Percentiles rank a stretch among this genome's conserved stretches.
These are phyloP conservation scores for Dascyllus trimaculatus DNA, from an alignment of 2,113 vertebrate species.

Conservation along the genomic window DNA sequence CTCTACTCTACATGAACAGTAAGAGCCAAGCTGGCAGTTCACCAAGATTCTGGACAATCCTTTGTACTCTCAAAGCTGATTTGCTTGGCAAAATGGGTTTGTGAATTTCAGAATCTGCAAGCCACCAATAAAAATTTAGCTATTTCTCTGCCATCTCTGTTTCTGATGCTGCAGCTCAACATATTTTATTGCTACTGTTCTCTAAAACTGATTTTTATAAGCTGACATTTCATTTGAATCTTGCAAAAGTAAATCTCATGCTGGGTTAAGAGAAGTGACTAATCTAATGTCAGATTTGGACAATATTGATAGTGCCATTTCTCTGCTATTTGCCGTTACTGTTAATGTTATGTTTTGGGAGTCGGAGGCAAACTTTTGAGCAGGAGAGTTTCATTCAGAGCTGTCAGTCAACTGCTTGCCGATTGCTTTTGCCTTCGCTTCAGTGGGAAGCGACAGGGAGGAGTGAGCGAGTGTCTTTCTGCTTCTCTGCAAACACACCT, in stretches of 20 bases:
- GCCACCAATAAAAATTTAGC: neutral
- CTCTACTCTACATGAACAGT: slow-evolving; percentile 46
- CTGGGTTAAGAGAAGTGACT: slow-evolving; percentile 18
- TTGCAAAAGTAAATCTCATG: slow-evolving; percentile 15
- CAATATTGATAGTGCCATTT: slow-evolving; percentile 22
- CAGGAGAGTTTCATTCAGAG: slow-evolving; percentile 31
- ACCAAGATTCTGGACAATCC: slow-evolving; percentile 46
- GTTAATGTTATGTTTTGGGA: slow-evolving; percentile 9
- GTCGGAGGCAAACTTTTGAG: slow-evolving; percentile 33
- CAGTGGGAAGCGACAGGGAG: slow-evolving; percentile 16
- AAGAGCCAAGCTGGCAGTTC: slow-evolving; percentile 34
- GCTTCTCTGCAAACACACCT: slow-evolving; percentile 40
- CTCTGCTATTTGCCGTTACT: slow-evolving; percentile 14
- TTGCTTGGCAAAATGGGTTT: neutral
- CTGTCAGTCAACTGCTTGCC: slow-evolving; percentile 51
- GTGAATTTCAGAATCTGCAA: slow-evolving; percentile 9
- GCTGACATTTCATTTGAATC: slow-evolving; percentile 36
- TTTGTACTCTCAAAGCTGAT: slow-evolving; percentile 42
- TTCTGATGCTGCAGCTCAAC: slow-evolving; percentile 15
- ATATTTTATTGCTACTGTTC: neutral
- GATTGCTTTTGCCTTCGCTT: slow-evolving; percentile 35
- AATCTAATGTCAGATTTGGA: slow-evolving; percentile 7
- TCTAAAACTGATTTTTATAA: slow-evolving; percentile 10
- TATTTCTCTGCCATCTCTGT: neutral
- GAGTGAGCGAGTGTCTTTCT: slow-evolving; percentile 12